A percentile compares a stretch with the other conserved stretches of the same genome.
These are phyloP conservation scores for Oceanodroma tethys DNA, from an alignment of 2,113 vertebrate species.

Conservation along the genomic window DNA sequence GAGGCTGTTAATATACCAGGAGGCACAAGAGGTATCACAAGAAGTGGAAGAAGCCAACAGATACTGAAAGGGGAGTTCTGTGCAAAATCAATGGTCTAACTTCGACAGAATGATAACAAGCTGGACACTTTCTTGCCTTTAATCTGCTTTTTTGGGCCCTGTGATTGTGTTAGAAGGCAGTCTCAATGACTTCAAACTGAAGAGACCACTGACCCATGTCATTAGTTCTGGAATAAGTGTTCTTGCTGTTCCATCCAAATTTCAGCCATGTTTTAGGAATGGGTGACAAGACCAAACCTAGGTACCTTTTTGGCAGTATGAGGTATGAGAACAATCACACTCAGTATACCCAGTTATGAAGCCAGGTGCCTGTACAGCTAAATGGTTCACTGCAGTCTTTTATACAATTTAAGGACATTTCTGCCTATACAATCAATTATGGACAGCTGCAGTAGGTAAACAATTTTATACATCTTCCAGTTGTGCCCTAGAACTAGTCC, in stretches of 20 bases:
- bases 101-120: neutral
- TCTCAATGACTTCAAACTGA: neutral
- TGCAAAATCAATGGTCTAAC: neutral
- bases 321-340: neutral
- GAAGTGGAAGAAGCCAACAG: neutral
- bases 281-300: neutral
- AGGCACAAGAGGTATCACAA: neutral
- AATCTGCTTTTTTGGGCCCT: neutral
- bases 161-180: neutral
- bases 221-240: neutral
- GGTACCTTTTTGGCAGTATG: neutral
- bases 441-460: neutral
- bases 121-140: neutral
- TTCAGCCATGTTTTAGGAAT: neutral
- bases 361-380: neutral
- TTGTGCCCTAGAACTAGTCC: neutral
- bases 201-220: neutral
- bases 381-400: neutral
- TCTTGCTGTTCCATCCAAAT: neutral
- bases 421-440: neutral
- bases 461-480: neutral
- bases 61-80: neutral
- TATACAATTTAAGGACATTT: neutral
- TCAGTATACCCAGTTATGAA: neutral
- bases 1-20: neutral